Percentiles rank a stretch among this genome's conserved stretches.
phyloP scores from a whole-genome alignment of 2,797 vertebrate species.

The Synaphobranchus kaupii region DNA sequence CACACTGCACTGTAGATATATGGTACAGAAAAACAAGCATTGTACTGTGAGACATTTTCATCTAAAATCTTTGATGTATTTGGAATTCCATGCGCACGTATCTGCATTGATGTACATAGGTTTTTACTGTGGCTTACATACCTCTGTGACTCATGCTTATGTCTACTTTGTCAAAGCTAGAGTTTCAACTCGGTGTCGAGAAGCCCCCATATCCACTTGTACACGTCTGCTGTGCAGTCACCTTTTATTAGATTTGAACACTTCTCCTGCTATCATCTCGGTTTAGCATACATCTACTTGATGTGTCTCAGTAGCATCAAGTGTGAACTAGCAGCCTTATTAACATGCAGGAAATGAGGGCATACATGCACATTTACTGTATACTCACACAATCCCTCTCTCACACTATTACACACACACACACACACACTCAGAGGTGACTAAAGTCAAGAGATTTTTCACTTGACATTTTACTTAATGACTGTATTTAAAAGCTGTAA shows the following conservation, averaged over 20 bases:
- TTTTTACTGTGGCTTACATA: not conserved
- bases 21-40: not conserved
- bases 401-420: not conserved
- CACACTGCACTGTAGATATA: not conserved
- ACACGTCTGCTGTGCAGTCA: not conserved
- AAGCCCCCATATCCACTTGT: not conserved
- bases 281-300: not conserved
- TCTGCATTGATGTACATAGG: not conserved
- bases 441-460: not conserved
- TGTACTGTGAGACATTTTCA: not conserved
- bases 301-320: not conserved
- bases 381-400: not conserved
- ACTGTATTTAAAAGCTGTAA: not conserved
- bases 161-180: no score
- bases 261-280: not conserved
- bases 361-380: not conserved
- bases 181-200: no score
- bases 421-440: not conserved
- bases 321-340: not conserved
- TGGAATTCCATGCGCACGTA: not conserved
- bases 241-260: not conserved
- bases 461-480: conserved; percentile 10
- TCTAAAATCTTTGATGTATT: not conserved
- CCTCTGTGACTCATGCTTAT: not conserved
- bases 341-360: not conserved